Conservation (phyloP, 92 coral and sea anemone genomes). For the Anthopleura xanthogrammica region DNA sequence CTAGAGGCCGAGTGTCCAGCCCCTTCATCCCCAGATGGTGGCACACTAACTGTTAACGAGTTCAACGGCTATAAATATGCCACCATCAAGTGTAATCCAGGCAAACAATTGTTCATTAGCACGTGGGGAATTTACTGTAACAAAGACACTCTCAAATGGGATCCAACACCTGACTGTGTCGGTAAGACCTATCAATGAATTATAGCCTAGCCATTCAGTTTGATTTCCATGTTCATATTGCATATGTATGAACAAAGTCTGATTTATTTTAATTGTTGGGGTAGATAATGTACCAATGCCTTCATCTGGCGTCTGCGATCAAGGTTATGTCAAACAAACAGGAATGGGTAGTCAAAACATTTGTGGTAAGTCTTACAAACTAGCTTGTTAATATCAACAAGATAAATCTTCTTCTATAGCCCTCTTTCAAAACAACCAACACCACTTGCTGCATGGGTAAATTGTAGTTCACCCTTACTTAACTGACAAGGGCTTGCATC, state of each 20-base stretch:
- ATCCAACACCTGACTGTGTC: constrained; percentile 25
- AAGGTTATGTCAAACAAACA: constrained; percentile 23
- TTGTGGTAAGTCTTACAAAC: constrained; percentile 6
- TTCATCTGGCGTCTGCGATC: constrained; percentile 16
- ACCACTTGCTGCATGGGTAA: too few relatives aligned
- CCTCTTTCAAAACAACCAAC: too few relatives aligned
- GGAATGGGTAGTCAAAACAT: constrained; percentile 6
- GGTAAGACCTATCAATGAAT: constrained; percentile 7
- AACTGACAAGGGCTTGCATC: too few relatives aligned
- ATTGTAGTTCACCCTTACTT: too few relatives aligned
- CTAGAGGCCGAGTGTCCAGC: constrained; percentile 46
- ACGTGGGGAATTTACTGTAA: constrained; percentile 30
- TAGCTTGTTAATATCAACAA: too few relatives aligned
- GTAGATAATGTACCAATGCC: constrained; percentile 2
- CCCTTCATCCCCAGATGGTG: constrained; percentile 45
- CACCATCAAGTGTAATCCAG: constrained; percentile 15
- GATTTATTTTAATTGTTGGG: background rate
- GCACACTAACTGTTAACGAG: background rate
- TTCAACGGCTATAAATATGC: constrained; percentile 39
- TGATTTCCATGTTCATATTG: too few relatives aligned
- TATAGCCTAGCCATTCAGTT: background rate
- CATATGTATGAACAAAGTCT: too few relatives aligned
- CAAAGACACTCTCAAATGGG: constrained; percentile 29
- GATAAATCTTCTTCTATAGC: too few relatives aligned
- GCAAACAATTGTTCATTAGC: constrained; percentile 31